A percentile compares a stretch with the other conserved stretches of the same genome.
Evolutionary conservation across 2,888 invertebrate genomes (phyloP).

Genomic region (Conchocele bisecta): DNA sequence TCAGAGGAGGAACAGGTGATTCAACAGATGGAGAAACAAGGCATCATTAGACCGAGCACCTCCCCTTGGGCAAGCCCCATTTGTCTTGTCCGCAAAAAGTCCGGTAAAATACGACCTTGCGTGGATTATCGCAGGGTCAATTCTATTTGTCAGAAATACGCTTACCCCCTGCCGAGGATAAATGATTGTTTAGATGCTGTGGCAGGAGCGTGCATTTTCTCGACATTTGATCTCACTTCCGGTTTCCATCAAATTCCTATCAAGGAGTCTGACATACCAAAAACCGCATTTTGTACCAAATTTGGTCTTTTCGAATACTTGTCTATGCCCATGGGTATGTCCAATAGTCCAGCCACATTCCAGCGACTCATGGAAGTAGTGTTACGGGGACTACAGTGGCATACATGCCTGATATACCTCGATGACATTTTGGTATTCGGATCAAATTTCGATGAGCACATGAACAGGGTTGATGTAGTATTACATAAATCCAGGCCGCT

Average conservation of each 20-base stretch:
- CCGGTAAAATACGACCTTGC: constrained; percentile 7
- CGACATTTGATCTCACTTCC: constrained; percentile 31
- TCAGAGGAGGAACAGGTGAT: constrained; percentile 16
- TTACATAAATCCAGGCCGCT: constrained; percentile 9
- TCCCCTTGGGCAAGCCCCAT: constrained; percentile 31
- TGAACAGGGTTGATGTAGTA: constrained; percentile 18
- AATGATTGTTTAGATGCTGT: constrained; percentile 35
- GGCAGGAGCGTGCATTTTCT: constrained; percentile 17
- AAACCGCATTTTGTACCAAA: constrained; percentile 34
- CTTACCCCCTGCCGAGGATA: constrained; percentile 9
- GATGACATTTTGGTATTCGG: constrained; percentile 31
- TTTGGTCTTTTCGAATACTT: constrained; percentile 29
- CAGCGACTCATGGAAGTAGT: constrained; percentile 23
- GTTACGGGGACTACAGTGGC: constrained; percentile 34
- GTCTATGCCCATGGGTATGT: constrained; percentile 18
- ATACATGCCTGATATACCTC: constrained; percentile 34
- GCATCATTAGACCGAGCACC: constrained; percentile 24
- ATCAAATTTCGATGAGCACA: constrained; percentile 33
- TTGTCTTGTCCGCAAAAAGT: constrained; percentile 14
- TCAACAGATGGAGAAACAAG: constrained; percentile 16
- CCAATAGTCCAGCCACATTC: constrained; percentile 22
- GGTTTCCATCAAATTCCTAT: constrained; percentile 34
- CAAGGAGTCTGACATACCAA: constrained; percentile 12
- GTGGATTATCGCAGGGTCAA: constrained; percentile 24
- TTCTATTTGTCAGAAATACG: background rate